phyloP scores from a whole-genome alignment of 2,113 vertebrate species.

The Spea bombifrons region DNA sequence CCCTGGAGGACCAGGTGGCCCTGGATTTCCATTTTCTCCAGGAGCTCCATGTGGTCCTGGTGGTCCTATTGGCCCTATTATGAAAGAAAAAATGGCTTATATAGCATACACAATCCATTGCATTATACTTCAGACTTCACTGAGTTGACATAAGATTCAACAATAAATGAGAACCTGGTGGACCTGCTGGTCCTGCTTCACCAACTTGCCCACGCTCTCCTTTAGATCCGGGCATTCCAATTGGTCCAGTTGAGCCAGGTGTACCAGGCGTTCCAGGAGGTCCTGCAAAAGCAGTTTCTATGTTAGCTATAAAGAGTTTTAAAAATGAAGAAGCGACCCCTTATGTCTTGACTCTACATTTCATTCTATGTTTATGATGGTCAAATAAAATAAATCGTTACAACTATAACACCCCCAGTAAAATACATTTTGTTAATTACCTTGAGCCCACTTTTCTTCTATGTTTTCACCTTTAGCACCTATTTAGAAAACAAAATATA shows the following conservation, averaged over 20 bases:
- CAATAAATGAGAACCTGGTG: constrained; percentile 62
- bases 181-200: constrained; percentile 68
- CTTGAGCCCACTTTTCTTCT: constrained; percentile 25
- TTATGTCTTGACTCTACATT: no score
- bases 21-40: constrained; percentile 74
- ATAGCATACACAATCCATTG: neutral
- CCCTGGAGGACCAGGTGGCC: constrained; percentile 78
- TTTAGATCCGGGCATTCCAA: constrained; percentile 67
- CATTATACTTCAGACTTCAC: neutral
- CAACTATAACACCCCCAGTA: neutral
- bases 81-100: neutral
- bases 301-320: neutral
- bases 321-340: neutral
- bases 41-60: constrained; percentile 74
- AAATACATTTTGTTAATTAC: constrained; percentile 1
- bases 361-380: no score
- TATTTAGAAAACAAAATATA: neutral
- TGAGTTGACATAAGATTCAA: neutral
- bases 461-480: constrained; percentile 18
- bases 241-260: constrained; percentile 65
- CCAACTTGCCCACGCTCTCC: constrained; percentile 71
- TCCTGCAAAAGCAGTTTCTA: constrained; percentile 51
- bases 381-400: no score
- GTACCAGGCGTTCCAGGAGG: constrained; percentile 66
- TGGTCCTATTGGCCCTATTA: constrained; percentile 68